These are phyloP conservation scores for Capreolus pygargus DNA, from an alignment of 2,113 vertebrate genomes.

Conservation along the genomic window DNA sequence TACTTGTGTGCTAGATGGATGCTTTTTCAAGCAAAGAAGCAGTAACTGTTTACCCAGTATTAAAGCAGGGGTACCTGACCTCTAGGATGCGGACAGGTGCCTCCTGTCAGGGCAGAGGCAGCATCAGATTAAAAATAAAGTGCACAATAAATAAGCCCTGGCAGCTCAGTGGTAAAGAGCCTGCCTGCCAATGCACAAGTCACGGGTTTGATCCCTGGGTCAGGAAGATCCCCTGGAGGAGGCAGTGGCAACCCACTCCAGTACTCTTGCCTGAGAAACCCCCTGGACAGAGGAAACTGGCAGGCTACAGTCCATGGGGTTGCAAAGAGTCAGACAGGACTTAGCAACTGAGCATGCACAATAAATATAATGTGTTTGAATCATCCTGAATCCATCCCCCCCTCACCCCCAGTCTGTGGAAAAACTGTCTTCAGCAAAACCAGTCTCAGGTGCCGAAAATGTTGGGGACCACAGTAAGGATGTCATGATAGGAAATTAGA, in stretches of 20 bases:
- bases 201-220: not conserved
- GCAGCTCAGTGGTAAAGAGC: not conserved
- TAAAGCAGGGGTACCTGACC: not conserved
- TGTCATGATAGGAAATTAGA: not conserved
- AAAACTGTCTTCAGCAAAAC: accelerated
- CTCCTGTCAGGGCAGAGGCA: not conserved
- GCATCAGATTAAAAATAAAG: not conserved
- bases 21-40: not conserved
- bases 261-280: not conserved
- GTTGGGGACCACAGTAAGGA: not conserved
- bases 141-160: not conserved
- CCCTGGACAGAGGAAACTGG: not conserved
- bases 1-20: not conserved
- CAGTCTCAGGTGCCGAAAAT: not conserved
- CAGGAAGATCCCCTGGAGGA: not conserved
- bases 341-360: not conserved
- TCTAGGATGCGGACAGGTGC: not conserved
- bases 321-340: not conserved
- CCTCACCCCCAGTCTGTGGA: accelerated
- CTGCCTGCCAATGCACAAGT: not conserved
- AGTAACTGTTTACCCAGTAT: not conserved
- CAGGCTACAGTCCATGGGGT: not conserved
- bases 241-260: not conserved
- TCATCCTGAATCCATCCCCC: not conserved
- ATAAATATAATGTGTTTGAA: not conserved